These are phyloP conservation scores for Drosophila ananassae DNA, from an alignment of 1,140 invertebrate genomes.

Conservation along the genomic window DNA sequence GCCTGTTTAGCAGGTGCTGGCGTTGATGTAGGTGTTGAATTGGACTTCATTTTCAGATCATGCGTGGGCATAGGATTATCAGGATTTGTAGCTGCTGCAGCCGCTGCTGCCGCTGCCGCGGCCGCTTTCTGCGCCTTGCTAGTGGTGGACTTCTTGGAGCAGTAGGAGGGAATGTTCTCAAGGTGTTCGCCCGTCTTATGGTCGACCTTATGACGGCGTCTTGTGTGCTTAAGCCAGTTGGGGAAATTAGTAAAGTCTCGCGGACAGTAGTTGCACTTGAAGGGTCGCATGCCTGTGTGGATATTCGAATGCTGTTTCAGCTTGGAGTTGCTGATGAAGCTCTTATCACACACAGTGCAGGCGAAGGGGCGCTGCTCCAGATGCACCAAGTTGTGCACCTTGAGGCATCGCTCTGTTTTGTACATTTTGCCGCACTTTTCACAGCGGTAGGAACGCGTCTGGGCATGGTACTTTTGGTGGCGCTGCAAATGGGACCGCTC, in stretches of 20 bases:
- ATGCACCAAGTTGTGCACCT: conserved; percentile 85
- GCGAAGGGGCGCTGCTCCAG: conserved; percentile 84
- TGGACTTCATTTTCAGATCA: conserved; percentile 26
- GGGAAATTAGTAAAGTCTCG: conserved; percentile 86
- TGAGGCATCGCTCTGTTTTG: conserved; percentile 85
- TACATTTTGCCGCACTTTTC: conserved; percentile 85
- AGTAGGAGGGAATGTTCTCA: conserved; percentile 83
- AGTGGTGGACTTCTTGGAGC: conserved; percentile 80
- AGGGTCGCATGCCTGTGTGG: conserved; percentile 85
- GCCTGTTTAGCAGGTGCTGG: conserved; percentile 54
- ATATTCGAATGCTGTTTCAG: conserved; percentile 86
- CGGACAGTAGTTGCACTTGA: conserved; percentile 86
- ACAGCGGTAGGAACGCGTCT: conserved; percentile 84
- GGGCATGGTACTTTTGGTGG: conserved; percentile 85
- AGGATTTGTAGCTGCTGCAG: conserved; percentile 31
- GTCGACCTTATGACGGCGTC: conserved; percentile 85
- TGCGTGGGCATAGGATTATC: conserved; percentile 12
- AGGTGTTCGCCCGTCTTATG: conserved; percentile 85
- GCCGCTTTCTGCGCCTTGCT: conserved; percentile 68
- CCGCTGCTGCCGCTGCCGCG: conserved; percentile 56
- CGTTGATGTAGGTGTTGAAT: conserved; percentile 6
- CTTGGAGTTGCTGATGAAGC: conserved; percentile 85
- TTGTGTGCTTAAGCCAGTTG: conserved; percentile 86
- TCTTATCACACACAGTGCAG: conserved; percentile 85
- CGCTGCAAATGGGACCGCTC: conserved; percentile 85